A percentile compares a stretch with the other conserved stretches of the same genome.
Evolutionary conservation across 2,797 vertebrate genomes (phyloP).

Genomic region (Diplodus puntazzo): DNA sequence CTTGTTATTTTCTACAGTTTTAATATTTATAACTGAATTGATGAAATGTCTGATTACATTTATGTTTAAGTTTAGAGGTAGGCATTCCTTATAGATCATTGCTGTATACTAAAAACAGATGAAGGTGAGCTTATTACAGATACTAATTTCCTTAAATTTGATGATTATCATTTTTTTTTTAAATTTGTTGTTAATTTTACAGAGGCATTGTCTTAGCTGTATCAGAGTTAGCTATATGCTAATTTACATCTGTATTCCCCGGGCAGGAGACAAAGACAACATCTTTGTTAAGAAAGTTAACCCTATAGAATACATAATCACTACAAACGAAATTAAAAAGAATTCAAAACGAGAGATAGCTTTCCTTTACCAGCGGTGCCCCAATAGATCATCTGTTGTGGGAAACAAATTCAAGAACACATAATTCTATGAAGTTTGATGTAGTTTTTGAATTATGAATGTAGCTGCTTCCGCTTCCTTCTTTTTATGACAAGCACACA

Average conservation of each 20-base stretch:
- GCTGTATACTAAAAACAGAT: not conserved
- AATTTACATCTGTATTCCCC: too few relatives aligned
- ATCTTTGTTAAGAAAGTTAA: too few relatives aligned
- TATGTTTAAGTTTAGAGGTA: not conserved
- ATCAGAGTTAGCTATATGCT: too few relatives aligned
- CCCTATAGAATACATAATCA: too few relatives aligned
- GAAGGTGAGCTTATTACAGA: not conserved
- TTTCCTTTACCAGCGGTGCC: not conserved
- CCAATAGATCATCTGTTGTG: not conserved
- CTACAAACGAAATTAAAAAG: too few relatives aligned
- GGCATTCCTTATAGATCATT: not conserved
- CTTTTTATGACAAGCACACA: not conserved
- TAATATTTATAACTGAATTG: not conserved
- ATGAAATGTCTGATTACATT: constrained; percentile 2
- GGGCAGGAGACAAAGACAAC: too few relatives aligned
- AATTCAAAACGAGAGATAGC: too few relatives aligned
- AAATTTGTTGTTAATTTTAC: too few relatives aligned
- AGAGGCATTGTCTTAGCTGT: too few relatives aligned
- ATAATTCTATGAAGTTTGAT: not conserved
- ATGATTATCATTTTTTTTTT: not conserved
- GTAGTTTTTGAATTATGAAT: constrained; percentile 22
- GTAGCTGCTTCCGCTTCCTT: not conserved
- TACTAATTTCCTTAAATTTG: not conserved
- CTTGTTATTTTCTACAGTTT: not conserved
- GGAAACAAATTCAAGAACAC: constrained; percentile 8